Base-by-base conservation (phyloP, 1,140 invertebrate genomes). In the Nomia melanderi region DNA sequence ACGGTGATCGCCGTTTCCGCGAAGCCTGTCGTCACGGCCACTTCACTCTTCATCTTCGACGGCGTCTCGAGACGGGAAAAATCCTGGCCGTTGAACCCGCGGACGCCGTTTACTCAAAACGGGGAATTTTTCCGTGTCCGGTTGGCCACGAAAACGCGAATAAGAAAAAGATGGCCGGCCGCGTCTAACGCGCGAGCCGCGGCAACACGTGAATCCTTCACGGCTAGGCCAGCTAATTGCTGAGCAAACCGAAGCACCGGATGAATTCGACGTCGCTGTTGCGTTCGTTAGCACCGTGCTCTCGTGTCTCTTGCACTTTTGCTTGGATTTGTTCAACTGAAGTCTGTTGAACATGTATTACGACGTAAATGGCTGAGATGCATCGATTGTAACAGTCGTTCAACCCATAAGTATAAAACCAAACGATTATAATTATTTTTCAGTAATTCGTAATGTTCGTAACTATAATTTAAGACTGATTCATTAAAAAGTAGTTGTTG, bases 171-270 rank as follows among this genome's bases (percentile, higher is more conserved):
- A 4, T n/a, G n/a, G n/a, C n/a, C n/a, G n/a, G n/a, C n/a, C n/a
- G n/a, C n/a, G n/a, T n/a, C 29, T 2, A 0, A 20, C 3, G 20
- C 60, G 50, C 76, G 56, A 77, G 64, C 53, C 20, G 14, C n/a
- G 12, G 27, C 63, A 63, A 44, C 31, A 25, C 62, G 39, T 62
- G 27, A 78, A 79, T 70, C 50, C 64, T 69, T 33, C 47, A 2
- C n/a, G 60, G 62, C 78, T 67, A 63, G 63, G 39, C 47, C 66
- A 54, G 82, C 85, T 87, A 87, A 87, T 87, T 87, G 78, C 85
- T 87, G 73, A 77, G 83, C 66, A 87, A 87, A 87, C 83, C 60
- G 25, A 29, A 31, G 27, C 47, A 29, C 12, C 54, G 33, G 63
- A 20, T 50, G 29, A 67, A 84, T 74, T 29, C 75, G 33, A 31